Base-by-base conservation (phyloP, 1,140 invertebrate genomes). In the Panagrolaimus sp. region DNA sequence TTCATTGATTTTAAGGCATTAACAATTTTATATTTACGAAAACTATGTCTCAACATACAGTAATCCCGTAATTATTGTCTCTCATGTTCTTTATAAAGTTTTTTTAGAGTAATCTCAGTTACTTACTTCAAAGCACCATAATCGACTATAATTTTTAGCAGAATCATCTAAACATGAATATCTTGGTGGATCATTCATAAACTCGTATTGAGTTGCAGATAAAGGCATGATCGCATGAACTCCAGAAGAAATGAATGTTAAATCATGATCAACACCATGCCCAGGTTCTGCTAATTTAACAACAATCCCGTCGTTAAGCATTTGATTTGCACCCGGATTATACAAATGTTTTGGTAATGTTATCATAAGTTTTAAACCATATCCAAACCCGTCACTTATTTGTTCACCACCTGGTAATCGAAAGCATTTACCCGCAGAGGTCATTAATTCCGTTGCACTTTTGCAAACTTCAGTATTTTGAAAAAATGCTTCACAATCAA, bases 141-240 rank as follows among this genome's bases (percentile, higher is more conserved):
- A 72, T 26, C 73, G 52, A 17, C 74, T 74, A 66, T 79, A 80
- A n/a, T 45, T 66, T 43, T 55, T 38, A 55, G 73, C 68, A 21
- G 47, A 47, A 55, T 80, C 73, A 43, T 79, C 66, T 43, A 67
- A 55, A 48, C 78, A 79, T 26, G 69, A 68, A 55, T 77, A 79
- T 12, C 73, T 44, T 1, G 78, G 78, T 28, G 78, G 77, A 69
- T 79, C 78, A 52, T 79, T 72, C 67, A 77, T 79, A 48, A 79
- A 79, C 32, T 79, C 78, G 63, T 80, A 79, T n/a, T 68, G 52
- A 15, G 78, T 79, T 28, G 76, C 78, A 0, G 68, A 70, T n/a
- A 79, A 45, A 10, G 79, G 76, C 28, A 79, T 73, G 32, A 79
- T 80, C 43, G 78, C 78, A 70, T 79, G 78, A 9, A 78, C 72